Evolutionary conservation across 2,888 invertebrate species (phyloP).

Genomic region (Eilema sororculum): DNA sequence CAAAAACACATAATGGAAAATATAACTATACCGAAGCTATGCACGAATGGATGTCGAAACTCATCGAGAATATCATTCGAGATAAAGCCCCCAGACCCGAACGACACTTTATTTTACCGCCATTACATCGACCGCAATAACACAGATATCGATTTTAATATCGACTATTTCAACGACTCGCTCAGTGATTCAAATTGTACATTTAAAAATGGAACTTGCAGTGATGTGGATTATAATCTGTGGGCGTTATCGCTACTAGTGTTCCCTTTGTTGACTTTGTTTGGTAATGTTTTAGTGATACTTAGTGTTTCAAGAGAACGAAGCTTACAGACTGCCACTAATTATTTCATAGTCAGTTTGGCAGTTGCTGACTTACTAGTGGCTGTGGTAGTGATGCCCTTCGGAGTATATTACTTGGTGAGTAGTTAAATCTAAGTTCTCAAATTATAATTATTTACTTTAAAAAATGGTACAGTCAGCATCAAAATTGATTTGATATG

Average conservation of each 20-base stretch:
- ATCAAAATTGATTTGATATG: too few species aligned
- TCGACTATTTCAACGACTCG: constrained; percentile 68
- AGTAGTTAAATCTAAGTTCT: constrained; percentile 80
- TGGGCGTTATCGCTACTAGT: constrained; percentile 95
- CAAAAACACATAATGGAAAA: constrained; percentile 39
- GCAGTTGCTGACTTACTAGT: constrained; percentile 98
- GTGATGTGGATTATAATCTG: constrained; percentile 89
- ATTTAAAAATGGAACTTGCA: constrained; percentile 72
- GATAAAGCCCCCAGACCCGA: constrained; percentile 60
- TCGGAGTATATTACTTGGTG: constrained; percentile 99
- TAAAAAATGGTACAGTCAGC: too few species aligned
- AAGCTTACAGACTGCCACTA: constrained; percentile 97
- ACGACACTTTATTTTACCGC: constrained; percentile 47
- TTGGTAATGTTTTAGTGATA: constrained; percentile 98
- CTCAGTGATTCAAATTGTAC: constrained; percentile 71
- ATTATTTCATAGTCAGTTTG: constrained; percentile 99
- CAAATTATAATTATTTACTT: too few species aligned
- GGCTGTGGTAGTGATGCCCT: constrained; percentile 99
- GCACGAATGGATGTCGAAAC: constrained; percentile 65
- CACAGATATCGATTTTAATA: constrained; percentile 55
- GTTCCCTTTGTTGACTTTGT: constrained; percentile 96
- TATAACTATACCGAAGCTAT: constrained; percentile 44
- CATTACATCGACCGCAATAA: constrained; percentile 46
- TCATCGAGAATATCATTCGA: constrained; percentile 63
- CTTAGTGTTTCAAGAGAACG: constrained; percentile 96